phyloP scores from a whole-genome alignment of 2,888 invertebrate genomes.

The Bellardia bayeri region DNA sequence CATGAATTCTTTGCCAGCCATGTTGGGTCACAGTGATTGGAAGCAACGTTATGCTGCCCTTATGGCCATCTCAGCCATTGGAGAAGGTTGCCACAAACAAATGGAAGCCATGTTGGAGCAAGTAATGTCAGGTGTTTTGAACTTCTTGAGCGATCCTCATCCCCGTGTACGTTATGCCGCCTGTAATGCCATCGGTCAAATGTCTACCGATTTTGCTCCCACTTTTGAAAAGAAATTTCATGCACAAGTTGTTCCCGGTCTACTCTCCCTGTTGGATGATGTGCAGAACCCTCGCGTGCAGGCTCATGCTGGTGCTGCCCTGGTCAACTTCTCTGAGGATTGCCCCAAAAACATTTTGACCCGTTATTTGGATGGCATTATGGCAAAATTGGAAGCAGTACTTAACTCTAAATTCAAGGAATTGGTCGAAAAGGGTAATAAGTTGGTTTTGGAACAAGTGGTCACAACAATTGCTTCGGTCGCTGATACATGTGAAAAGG shows the following conservation, averaged over 20 bases:
- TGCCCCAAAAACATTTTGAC: conserved; percentile 97
- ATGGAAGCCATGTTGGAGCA: conserved; percentile 98
- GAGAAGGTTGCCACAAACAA: conserved; percentile 99
- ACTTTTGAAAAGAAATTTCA: conserved; percentile 99
- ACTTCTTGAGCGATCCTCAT: conserved; percentile 91
- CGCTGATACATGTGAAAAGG: conserved; percentile 98
- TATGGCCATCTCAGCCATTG: conserved; percentile 99
- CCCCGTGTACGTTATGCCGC: conserved; percentile 92
- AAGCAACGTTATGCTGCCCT: conserved; percentile 97
- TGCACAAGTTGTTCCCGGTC: conserved; percentile 95
- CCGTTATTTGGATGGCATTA: conserved; percentile 95
- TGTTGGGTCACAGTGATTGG: conserved; percentile 94
- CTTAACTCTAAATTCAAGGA: conserved; percentile 97
- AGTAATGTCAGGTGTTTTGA: conserved; percentile 95
- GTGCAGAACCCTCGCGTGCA: conserved; percentile 95
- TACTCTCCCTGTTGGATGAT: conserved; percentile 95
- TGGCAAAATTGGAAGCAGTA: conserved; percentile 95
- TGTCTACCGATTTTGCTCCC: conserved; percentile 99
- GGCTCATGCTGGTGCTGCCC: conserved; percentile 94
- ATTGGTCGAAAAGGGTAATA: conserved; percentile 96
- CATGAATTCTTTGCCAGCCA: conserved; percentile 92
- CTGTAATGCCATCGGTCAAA: conserved; percentile 99
- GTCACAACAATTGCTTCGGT: conserved; percentile 99
- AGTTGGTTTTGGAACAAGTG: conserved; percentile 96
- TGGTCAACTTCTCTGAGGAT: conserved; percentile 99